Base-by-base conservation (phyloP, 2,888 invertebrate genomes). In the Omphaloscelis lunosa region DNA sequence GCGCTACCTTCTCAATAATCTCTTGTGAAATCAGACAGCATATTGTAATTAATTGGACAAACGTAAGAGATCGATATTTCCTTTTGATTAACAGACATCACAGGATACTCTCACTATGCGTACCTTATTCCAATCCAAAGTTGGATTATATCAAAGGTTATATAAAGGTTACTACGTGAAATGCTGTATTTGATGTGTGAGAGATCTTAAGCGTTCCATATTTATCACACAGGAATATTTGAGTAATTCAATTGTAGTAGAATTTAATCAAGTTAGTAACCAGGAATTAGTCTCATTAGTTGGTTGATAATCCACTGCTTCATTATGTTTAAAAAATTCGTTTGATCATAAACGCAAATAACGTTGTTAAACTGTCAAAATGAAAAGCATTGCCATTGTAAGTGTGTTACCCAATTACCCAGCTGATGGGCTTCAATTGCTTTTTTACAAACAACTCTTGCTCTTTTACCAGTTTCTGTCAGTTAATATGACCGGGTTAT, bases 51-150 rank as follows among this genome's bases (percentile, higher is more conserved):
- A 80, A 76, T 76, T 79, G 76, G n/a, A 70, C 15, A 69, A 58
- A 27, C 15, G 1, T n/a, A 5, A 41, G 11, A n/a, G 29, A 29
- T 29, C 11, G 48, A 48, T 29, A 58, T 76, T 80, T 51, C 48
- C 80, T 76, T 76, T 76, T 80, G 39, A 76, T 80, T 76, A 76
- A 39, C 80, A 58, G n/a, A 76, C 20, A 80, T 80, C 48, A 29
- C 48, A 80, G 17, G n/a, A 29, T n/a, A 20, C 58, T 71, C 11
- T 4, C 5, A n/a, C 20, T 48, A 39, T 17, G 7, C 34, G 12
- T 39, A 20, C 39, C n/a, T 34, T 29, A 39, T 63, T 29, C 23
- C 29, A 20, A 76, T 80, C 58, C 11, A 29, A 39, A 27, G 20
- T 39, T 48, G 39, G 58, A 80, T 71, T 41, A 79, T 58, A 65